Conservation (phyloP, 2,888 invertebrate genomes). For the Hoplodrina blanda region DNA sequence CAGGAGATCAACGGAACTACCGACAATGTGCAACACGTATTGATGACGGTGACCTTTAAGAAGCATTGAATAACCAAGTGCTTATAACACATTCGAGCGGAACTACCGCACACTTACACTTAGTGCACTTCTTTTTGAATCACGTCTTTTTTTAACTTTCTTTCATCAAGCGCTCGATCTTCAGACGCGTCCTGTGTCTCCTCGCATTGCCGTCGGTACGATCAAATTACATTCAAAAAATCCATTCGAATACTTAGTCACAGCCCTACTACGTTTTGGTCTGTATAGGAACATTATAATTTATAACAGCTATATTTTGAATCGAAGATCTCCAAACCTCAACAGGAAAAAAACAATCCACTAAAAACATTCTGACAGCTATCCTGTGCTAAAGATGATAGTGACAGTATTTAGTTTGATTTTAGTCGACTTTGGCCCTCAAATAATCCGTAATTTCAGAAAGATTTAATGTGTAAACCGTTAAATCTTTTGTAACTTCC, state of each 20-base stretch:
- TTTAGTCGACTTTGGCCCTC: background rate
- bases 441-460: background rate
- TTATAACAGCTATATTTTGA: too few species aligned
- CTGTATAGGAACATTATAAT: too few species aligned
- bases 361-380: background rate
- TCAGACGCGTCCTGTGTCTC: constrained; percentile 36
- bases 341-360: background rate
- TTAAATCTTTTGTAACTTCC: constrained; percentile 38
- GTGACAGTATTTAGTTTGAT: constrained; percentile 7
- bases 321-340: background rate
- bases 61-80: background rate
- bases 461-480: background rate
- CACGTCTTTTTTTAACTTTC: constrained; percentile 20
- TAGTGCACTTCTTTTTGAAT: constrained; percentile 10
- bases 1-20: too few species aligned
- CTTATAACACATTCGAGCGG: background rate
- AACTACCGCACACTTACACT: background rate
- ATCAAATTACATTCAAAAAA: constrained; percentile 46
- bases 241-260: constrained; percentile 11
- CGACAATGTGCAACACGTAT: too few species aligned
- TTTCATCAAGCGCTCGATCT: constrained; percentile 17
- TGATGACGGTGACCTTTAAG: too few species aligned
- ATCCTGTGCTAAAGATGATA: background rate
- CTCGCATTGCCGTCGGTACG: constrained; percentile 2
- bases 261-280: constrained; percentile 5